Conservation (phyloP, 2,888 invertebrate genomes). For the Lepidochrysops patricia region DNA sequence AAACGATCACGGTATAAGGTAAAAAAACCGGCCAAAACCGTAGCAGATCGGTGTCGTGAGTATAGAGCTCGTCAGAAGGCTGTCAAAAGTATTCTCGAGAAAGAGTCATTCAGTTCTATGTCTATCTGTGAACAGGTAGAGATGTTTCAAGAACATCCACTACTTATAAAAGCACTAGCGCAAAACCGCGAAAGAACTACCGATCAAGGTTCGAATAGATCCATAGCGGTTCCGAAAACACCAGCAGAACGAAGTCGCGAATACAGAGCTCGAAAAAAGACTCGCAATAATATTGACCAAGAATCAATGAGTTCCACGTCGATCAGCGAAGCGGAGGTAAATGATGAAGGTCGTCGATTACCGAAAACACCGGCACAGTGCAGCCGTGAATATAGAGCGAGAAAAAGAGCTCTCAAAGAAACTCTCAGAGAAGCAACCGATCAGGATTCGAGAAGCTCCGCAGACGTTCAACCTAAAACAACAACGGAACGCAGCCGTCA, state of each 20-base stretch:
- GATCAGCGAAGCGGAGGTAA: background rate
- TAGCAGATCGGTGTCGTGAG: background rate
- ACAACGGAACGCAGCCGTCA: background rate
- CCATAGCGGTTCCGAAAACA: too few species aligned
- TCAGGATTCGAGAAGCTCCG: too few species aligned
- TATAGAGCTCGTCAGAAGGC: background rate
- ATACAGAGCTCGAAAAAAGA: background rate
- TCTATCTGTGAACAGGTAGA: background rate
- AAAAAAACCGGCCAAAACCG: background rate
- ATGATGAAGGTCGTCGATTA: background rate
- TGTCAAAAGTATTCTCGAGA: background rate
- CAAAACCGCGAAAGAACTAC: too few species aligned
- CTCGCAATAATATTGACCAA: background rate
- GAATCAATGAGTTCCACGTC: background rate
- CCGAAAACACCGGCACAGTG: too few species aligned
- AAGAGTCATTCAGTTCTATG: background rate
- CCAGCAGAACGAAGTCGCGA: background rate
- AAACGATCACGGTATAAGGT: background rate
- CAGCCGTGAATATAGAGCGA: too few species aligned
- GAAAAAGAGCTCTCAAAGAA: too few species aligned
- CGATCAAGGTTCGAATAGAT: too few species aligned
- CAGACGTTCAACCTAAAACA: background rate
- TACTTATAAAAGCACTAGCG: too few species aligned
- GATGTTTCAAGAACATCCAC: too few species aligned
- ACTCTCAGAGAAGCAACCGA: too few species aligned